A percentile compares a stretch with the other conserved stretches of the same genome.
Conservation (phyloP, 2,113 vertebrate species). For the Meles meles region DNA sequence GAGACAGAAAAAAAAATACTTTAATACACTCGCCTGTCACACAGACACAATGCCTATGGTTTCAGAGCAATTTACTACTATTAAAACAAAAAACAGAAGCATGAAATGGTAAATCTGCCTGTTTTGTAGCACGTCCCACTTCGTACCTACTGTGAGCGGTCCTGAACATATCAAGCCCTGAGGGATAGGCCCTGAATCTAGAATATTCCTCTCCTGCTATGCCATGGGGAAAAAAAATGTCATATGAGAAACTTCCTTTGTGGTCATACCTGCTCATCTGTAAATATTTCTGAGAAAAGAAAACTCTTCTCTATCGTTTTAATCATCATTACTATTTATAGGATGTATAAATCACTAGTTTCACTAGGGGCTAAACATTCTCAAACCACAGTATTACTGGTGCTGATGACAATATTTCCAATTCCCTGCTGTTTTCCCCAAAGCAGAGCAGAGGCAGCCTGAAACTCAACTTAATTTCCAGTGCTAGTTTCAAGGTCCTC, state of each 20-base stretch:
- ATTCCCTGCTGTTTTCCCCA: background rate
- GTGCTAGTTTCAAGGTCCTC: constrained; percentile 10
- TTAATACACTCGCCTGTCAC: background rate
- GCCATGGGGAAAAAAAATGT: background rate
- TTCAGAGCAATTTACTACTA: background rate
- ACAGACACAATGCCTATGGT: background rate
- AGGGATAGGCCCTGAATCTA: background rate
- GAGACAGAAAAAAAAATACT: background rate
- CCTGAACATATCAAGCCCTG: background rate
- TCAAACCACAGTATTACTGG: background rate
- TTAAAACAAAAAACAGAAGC: background rate
- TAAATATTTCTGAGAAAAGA: background rate
- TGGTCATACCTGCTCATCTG: background rate
- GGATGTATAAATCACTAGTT: background rate
- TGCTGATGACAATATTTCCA: background rate
- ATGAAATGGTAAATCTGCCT: background rate
- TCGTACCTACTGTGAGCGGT: background rate
- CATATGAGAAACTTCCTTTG: background rate
- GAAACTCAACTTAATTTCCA: constrained; percentile 8
- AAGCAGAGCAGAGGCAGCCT: background rate
- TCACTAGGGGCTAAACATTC: background rate
- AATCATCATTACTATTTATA: background rate
- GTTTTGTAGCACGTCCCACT: background rate
- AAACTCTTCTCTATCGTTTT: background rate
- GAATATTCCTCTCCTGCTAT: background rate